Evolutionary conservation across 2,797 vertebrate species (phyloP).

Genomic region (Euthynnus affinis): DNA sequence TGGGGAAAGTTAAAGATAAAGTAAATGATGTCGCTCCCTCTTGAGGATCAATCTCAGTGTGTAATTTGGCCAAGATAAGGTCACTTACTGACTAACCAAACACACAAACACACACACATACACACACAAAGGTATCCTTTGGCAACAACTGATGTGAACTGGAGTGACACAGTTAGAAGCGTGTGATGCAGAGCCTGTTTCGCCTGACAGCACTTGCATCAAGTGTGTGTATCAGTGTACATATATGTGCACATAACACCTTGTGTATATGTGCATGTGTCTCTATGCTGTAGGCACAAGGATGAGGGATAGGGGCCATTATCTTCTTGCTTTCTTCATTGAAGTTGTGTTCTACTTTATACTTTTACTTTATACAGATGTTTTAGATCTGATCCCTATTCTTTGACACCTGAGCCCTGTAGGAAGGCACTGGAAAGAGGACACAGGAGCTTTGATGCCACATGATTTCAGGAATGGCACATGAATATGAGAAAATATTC

Average conservation of each 20-base stretch:
- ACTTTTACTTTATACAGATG: slow-evolving; percentile 1
- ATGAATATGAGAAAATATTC: background rate
- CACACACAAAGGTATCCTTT: slow-evolving; percentile 35
- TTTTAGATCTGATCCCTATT: slow-evolving; percentile 32
- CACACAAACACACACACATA: slow-evolving; percentile 12
- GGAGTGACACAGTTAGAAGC: slow-evolving; percentile 30
- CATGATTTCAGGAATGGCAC: slow-evolving; percentile 3
- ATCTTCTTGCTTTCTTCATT: slow-evolving; percentile 16
- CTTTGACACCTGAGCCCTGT: slow-evolving; percentile 3
- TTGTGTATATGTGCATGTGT: slow-evolving; percentile 18
- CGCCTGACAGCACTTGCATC: slow-evolving; percentile 37
- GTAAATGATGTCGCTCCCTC: background rate
- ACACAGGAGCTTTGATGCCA: background rate
- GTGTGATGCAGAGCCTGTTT: slow-evolving; percentile 40
- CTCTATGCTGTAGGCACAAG: background rate
- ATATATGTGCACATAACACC: background rate
- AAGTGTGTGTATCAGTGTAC: background rate
- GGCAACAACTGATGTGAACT: slow-evolving; percentile 43
- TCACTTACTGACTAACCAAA: slow-evolving; percentile 14
- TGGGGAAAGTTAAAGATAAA: background rate
- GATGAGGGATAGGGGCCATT: slow-evolving; percentile 12
- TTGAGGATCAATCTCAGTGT: background rate
- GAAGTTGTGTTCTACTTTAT: slow-evolving; percentile 37
- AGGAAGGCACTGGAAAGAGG: background rate
- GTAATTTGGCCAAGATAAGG: slow-evolving; percentile 7